Base-by-base conservation (phyloP, 2,113 vertebrate species). In the Sceloporus undulatus region DNA sequence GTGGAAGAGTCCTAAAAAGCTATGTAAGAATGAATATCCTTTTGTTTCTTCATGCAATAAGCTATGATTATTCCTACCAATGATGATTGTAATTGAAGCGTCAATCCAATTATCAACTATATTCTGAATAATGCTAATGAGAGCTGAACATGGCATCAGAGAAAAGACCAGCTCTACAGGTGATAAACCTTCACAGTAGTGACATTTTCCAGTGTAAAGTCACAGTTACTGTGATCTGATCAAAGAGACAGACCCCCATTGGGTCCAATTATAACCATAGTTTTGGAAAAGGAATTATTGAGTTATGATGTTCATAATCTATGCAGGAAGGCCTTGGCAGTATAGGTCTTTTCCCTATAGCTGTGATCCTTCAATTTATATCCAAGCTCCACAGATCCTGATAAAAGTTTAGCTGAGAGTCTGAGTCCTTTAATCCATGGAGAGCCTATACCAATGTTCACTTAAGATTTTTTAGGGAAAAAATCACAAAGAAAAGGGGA, bases 201-300 rank as follows among this genome's bases (percentile, higher is more conserved):
- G 98, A 99, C 98, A 99, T 99, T 99, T 98, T 98, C 98, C 97
- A 98, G 97, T 98, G 98, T 98, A 98, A 99, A 99, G 98, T 98
- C 98, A 98, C 97, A 97, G 97, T 97, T 96, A 96, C 98, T 98
- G 96, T 98, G 98, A 99, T 97, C 97, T 98, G 98, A 99, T 99
- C 98, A 99, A 99, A 99, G 98, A 95, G 92, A 98, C 91, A 97
- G 97, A 97, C 97, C 98, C 98, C 99, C 98, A 98, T 96, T 98
- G 99, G 98, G 98, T 99, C 98, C 98, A 99, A 99, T 99, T 99
- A 99, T 97, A 98, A 97, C 96, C 96, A 97, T 95, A 97, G 97
- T 98, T 98, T 98, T 97, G 97, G 97, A 97, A 96, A 93, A 95
- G 98, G 95, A 96, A 94, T 83, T 97, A 97, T 96, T 96, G 98